Percentiles rank a stretch among this genome's conserved stretches.
phyloP scores from a whole-genome alignment of 2,888 invertebrate genomes.

The Coremacera marginata region DNA sequence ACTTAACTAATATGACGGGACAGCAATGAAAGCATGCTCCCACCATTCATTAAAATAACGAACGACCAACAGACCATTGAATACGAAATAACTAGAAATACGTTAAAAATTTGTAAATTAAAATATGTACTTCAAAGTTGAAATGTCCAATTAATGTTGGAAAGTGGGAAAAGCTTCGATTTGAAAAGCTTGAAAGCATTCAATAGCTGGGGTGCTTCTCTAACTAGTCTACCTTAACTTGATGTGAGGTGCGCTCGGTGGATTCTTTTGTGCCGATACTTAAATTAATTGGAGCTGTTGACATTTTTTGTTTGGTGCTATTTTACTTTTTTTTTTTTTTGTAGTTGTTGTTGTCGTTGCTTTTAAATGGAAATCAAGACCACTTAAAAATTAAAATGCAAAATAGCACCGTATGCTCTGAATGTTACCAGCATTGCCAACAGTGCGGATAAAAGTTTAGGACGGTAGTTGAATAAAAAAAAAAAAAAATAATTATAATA shows the following conservation, averaged over 20 bases:
- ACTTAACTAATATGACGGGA: too few species aligned
- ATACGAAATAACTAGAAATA: background rate
- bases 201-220: slow-evolving; percentile 28
- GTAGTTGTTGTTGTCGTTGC: background rate
- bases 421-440: too few species aligned
- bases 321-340: slow-evolving; percentile 7
- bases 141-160: slow-evolving; percentile 36
- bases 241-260: background rate
- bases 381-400: slow-evolving; percentile 3
- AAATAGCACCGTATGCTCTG: too few species aligned
- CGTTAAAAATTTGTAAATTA: background rate
- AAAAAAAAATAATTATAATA: too few species aligned
- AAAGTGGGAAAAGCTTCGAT: slow-evolving; percentile 34
- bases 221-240: background rate
- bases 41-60: background rate
- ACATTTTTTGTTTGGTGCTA: slow-evolving; percentile 56
- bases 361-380: slow-evolving; percentile 17
- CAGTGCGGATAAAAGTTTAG: too few species aligned
- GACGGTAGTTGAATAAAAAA: too few species aligned
- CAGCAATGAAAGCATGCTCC: background rate
- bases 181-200: slow-evolving; percentile 26
- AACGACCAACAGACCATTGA: background rate
- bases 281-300: slow-evolving; percentile 68
- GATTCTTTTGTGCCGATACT: slow-evolving; percentile 63
- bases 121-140: slow-evolving; percentile 31